Conservation (phyloP, 2,888 invertebrate genomes). For the Acanthosoma haemorrhoidale region DNA sequence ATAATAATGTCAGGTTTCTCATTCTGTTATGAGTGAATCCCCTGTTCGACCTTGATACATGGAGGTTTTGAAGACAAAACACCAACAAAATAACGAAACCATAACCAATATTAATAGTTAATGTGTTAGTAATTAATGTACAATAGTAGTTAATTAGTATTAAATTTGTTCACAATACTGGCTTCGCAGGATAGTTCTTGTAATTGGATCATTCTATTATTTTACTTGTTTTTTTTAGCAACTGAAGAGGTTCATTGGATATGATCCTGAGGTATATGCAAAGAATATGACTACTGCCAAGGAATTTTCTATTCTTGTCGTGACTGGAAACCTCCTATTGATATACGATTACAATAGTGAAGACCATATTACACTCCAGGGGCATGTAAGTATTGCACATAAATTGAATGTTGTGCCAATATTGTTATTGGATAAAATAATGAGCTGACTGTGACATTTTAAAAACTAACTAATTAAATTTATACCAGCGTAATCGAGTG, state of each 20-base stretch:
- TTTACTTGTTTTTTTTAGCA: not conserved
- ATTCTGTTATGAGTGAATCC: too few species aligned
- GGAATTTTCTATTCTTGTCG: not conserved
- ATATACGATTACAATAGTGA: slow-evolving; percentile 12
- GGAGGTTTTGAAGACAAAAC: too few species aligned
- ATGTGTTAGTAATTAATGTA: too few species aligned
- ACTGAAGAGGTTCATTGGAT: not conserved
- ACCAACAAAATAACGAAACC: too few species aligned
- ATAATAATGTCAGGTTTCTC: too few species aligned
- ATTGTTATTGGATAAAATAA: not conserved
- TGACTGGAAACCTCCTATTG: not conserved
- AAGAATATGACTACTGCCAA: not conserved
- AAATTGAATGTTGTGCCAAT: not conserved
- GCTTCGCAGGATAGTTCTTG: too few species aligned
- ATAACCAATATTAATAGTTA: too few species aligned
- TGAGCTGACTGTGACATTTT: not conserved
- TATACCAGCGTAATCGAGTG: not conserved
- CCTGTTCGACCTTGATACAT: too few species aligned
- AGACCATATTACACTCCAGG: not conserved
- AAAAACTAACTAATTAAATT: not conserved
- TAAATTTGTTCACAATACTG: too few species aligned
- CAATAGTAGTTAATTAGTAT: too few species aligned
- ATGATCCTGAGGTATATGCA: not conserved
- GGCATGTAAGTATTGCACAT: not conserved
- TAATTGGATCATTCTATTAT: not conserved